Evolutionary conservation across 2,888 invertebrate genomes (phyloP).

Genomic region (Drosophila setosimentum): DNA sequence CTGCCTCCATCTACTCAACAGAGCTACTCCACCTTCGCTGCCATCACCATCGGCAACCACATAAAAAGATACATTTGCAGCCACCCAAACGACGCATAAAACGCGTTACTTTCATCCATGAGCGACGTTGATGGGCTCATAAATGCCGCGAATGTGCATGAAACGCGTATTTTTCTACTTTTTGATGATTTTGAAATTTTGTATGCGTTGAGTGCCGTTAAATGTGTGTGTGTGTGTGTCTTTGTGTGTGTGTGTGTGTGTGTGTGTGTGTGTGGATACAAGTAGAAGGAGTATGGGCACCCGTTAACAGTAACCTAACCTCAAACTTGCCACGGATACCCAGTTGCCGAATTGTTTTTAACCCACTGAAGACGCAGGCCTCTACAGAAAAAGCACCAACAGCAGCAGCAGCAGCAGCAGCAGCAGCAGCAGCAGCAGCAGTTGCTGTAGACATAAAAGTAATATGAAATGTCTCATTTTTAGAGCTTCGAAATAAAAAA

Average conservation of each 20-base stretch:
- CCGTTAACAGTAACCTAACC: conserved; percentile 69
- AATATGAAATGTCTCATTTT: conserved; percentile 81
- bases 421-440: conserved; percentile 46
- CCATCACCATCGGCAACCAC: conserved; percentile 51
- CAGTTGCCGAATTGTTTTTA: conserved; percentile 75
- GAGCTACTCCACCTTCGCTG: neutral
- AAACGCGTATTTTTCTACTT: conserved; percentile 82
- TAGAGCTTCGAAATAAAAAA: conserved; percentile 81
- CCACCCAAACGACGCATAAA: conserved; percentile 81
- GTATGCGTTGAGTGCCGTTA: conserved; percentile 82
- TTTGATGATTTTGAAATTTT: conserved; percentile 82
- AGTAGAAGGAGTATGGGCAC: conserved; percentile 34
- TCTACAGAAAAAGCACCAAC: conserved; percentile 39
- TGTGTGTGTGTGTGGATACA: conserved; percentile 13
- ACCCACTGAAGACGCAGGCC: conserved; percentile 60
- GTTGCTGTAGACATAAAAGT: conserved; percentile 79
- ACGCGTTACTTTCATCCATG: conserved; percentile 82
- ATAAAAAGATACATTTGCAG: conserved; percentile 81
- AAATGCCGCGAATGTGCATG: conserved; percentile 82
- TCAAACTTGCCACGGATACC: conserved; percentile 55
- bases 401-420: conserved; percentile 52
- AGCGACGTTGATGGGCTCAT: conserved; percentile 82
- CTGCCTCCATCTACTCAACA: conserved; percentile 1
- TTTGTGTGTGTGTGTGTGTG: conserved; percentile 7
- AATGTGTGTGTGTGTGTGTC: conserved; percentile 41